Percentiles rank a stretch among this genome's conserved stretches.
phyloP scores from a whole-genome alignment of 2,797 vertebrate genomes.

The Xiphorhynchus erythropygius region DNA sequence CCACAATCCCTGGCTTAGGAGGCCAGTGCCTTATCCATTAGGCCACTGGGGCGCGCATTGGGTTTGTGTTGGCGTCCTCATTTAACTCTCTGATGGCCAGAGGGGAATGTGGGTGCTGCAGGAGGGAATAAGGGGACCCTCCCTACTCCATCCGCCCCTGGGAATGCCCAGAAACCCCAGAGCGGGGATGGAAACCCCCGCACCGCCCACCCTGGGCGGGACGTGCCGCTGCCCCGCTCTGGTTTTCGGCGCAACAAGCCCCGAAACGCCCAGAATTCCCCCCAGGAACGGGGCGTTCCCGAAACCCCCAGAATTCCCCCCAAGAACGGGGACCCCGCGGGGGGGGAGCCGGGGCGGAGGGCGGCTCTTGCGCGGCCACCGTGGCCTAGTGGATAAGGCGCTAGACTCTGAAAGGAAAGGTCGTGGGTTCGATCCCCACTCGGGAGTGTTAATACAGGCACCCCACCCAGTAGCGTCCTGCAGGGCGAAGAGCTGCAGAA shows the following conservation, averaged over 20 bases:
- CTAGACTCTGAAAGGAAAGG: too few relatives aligned
- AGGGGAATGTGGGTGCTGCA: rapidly evolving
- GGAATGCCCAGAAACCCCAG: not conserved
- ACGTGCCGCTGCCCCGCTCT: not conserved
- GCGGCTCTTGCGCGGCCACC: rapidly evolving
- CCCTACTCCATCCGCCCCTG: not conserved
- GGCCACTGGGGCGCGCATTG: not conserved
- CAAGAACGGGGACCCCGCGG: not conserved
- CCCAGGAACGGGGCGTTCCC: not conserved
- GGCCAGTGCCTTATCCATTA: constrained; percentile 33
- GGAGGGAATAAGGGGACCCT: rapidly evolving
- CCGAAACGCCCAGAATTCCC: not conserved
- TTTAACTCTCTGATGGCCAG: constrained; percentile 28
- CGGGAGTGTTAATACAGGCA: too few relatives aligned
- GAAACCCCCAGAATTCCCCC: rapidly evolving
- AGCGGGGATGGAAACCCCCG: rapidly evolving
- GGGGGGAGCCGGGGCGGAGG: too few relatives aligned
- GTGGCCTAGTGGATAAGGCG: constrained; percentile 35
- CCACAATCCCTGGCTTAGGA: constrained; percentile 16
- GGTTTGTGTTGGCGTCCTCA: rapidly evolving
- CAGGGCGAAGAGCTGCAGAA: too few relatives aligned
- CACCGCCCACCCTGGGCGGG: not conserved
- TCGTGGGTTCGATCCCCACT: too few relatives aligned
- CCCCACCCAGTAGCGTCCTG: too few relatives aligned
- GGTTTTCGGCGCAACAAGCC: rapidly evolving